Evolutionary conservation across 2,113 vertebrate genomes (phyloP).

Genomic region (mouse (Mus musculus)): GRCm39 chr7:122396501-122397000

Average conservation of each 20-base stretch:
- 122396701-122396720: background rate
- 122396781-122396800: background rate
- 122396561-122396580: background rate
- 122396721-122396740: background rate
- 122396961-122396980: background rate
- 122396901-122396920: background rate
- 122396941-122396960: constrained; percentile 37
- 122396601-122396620: no score
- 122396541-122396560: no score
- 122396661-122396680: background rate
- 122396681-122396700: background rate
- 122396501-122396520: background rate
- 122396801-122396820: background rate
- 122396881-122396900: background rate
- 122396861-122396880: no score
- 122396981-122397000: background rate
- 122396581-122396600: background rate
- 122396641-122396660: background rate
- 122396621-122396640: background rate
- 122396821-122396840: background rate
- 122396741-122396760: background rate
- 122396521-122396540: background rate
- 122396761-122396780: background rate
- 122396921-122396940: background rate
- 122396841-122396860: background rate